phyloP scores from a whole-genome alignment of 2,113 vertebrate species.

The Colaptes auratus region DNA sequence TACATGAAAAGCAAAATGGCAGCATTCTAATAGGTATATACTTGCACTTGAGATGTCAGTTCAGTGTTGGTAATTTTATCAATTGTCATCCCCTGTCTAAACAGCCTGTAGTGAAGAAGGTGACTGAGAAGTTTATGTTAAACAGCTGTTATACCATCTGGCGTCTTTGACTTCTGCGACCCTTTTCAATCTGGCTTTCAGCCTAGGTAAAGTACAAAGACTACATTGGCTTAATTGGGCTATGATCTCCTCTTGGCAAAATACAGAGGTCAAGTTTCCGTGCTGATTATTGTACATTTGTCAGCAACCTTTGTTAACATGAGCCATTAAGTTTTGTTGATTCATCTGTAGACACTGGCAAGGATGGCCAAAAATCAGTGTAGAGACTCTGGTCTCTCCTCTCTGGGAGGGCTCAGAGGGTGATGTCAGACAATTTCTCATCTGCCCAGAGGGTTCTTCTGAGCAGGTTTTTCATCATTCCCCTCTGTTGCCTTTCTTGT shows the following conservation, averaged over 20 bases:
- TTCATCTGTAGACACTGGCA: background rate
- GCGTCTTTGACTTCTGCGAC: constrained; percentile 32
- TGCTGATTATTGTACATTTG: constrained; percentile 39
- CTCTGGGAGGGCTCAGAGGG: background rate
- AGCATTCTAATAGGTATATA: background rate
- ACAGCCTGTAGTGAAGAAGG: constrained; percentile 16
- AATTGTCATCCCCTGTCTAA: background rate
- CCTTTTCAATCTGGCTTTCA: constrained; percentile 61
- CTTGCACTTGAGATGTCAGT: background rate
- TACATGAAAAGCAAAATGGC: background rate
- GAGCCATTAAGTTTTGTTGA: constrained; percentile 32
- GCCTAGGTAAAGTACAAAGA: constrained; percentile 36
- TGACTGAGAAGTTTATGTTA: constrained; percentile 57
- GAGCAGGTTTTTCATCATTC: constrained; percentile 3
- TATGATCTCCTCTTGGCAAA: constrained; percentile 46
- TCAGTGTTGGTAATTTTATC: background rate
- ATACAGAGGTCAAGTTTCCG: constrained; percentile 48
- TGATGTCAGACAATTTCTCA: constrained; percentile 40
- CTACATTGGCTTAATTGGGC: constrained; percentile 49
- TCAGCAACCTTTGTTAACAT: constrained; percentile 27
- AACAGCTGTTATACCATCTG: constrained; percentile 66
- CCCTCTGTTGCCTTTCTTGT: constrained; percentile 12
- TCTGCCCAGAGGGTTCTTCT: background rate
- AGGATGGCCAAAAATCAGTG: background rate
- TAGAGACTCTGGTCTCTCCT: background rate